A percentile compares a stretch with the other conserved stretches of the same genome.
These are phyloP conservation scores for Athalia circularis DNA, from an alignment of 2,888 invertebrate genomes.

Conservation along the genomic window DNA sequence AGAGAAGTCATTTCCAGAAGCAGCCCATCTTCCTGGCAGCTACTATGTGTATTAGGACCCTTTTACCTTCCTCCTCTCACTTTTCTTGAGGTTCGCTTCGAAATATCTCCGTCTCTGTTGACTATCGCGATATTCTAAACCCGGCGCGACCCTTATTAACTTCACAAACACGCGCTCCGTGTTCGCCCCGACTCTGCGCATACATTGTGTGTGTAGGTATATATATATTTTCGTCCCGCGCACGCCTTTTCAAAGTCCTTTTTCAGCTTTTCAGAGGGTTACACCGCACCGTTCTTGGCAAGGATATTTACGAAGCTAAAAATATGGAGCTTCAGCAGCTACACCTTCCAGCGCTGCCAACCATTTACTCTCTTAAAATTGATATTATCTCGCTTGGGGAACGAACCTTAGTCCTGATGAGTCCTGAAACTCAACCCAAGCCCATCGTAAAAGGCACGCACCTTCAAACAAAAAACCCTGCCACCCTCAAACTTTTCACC, in stretches of 20 bases:
- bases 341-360: too few species aligned
- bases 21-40: background rate
- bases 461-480: constrained; percentile 1
- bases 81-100: too few species aligned
- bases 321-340: constrained; percentile 16
- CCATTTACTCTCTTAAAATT: constrained; percentile 7
- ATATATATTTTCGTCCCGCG: background rate
- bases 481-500: constrained; percentile 1
- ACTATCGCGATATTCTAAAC: constrained; percentile 25
- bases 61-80: too few species aligned
- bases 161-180: constrained; percentile 22
- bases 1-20: constrained; percentile 36
- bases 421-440: background rate
- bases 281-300: background rate
- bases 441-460: constrained; percentile 18
- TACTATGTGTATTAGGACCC: too few species aligned
- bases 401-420: background rate
- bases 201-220: background rate
- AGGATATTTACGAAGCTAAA: constrained; percentile 16
- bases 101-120: background rate
- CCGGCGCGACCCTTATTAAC: constrained; percentile 33
- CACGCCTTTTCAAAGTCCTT: constrained; percentile 37
- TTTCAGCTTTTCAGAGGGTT: background rate
- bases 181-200: too few species aligned
- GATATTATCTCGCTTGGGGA: constrained; percentile 26